Evolutionary conservation across 2,113 vertebrate genomes (phyloP), one percentile per base, ranked within the genome.

Genomic region (Phalacrocorax pelagicus): DNA sequence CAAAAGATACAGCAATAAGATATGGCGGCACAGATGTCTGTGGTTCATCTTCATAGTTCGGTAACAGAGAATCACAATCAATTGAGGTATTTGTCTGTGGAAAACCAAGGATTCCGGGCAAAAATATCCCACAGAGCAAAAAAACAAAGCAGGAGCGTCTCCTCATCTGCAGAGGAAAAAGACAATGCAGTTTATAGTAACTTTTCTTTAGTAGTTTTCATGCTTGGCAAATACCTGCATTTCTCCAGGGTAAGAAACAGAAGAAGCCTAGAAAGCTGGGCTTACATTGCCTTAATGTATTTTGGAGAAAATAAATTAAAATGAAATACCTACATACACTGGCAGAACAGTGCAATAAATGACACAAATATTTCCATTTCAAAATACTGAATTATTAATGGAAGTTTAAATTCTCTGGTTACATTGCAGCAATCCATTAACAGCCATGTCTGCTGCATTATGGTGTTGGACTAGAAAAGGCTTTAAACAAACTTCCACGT

Each of bases 31-130:
- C n/a, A 73, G 96, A 96, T 5, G 40, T 82, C 90, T 97, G 97
- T 71, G 97, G 94, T 87, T 91, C 81, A 79, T 15, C 27, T 96
- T 96, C 95, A 63, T 96, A 93, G 75, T 98, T 94, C 38, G 97
- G 97, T 66, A 98, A 90, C 67, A 98, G 74, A 61, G 97, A 97
- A 74, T 96, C 97, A 95, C 97, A 98, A 67, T 95, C 97, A 84
- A 97, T 97, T 79, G 97, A 97, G 29, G 78, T 85, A 51, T 95
- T 97, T 47, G 69, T 61, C 55, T 90, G 93, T 67, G 97, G 97
- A 81, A 95, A 97, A 70, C 92, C 69, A 79, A 97, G 72, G 58
- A 89, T 86, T 78, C 86, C 29, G 15, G 92, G 90, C 61, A 97
- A 85, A 83, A 97, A 81, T 69, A 94, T 47, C 15, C 88, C 95